Conservation (phyloP, 2,113 vertebrate genomes). For the Dicaeum eximium region DNA sequence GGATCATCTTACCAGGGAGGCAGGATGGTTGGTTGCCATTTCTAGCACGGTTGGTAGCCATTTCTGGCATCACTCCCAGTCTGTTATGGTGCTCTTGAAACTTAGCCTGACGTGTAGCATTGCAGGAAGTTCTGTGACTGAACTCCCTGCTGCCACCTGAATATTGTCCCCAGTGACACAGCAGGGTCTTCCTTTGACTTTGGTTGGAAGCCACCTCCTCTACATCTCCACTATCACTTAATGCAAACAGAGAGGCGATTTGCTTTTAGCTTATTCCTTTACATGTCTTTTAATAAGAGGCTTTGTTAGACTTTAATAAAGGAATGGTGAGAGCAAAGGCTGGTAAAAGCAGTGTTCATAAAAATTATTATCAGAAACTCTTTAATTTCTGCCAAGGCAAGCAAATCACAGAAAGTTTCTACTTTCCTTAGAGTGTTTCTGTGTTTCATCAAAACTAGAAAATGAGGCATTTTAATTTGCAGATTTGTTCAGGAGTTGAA, state of each 20-base stretch:
- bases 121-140: background rate
- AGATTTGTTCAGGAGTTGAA: background rate
- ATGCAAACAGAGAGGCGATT: background rate
- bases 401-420: slow-evolving; percentile 3
- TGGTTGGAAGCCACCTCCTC: background rate
- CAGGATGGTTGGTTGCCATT: background rate
- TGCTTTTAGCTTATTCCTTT: background rate
- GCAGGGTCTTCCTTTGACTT: background rate
- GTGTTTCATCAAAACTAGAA: slow-evolving; percentile 44
- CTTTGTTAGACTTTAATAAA: slow-evolving; percentile 13
- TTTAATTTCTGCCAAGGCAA: slow-evolving; percentile 9
- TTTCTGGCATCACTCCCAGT: background rate
- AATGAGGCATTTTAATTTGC: slow-evolving; percentile 40
- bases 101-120: rapidly evolving
- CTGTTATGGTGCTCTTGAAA: background rate
- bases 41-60: background rate
- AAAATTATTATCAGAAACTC: background rate
- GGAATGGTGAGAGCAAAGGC: background rate
- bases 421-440: background rate
- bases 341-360: background rate
- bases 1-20: background rate
- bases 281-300: background rate
- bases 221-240: background rate
- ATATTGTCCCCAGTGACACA: background rate
- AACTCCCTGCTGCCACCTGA: background rate